Evolutionary conservation across 2,113 vertebrate genomes (phyloP).

Genomic region (Bufo gargarizans): DNA sequence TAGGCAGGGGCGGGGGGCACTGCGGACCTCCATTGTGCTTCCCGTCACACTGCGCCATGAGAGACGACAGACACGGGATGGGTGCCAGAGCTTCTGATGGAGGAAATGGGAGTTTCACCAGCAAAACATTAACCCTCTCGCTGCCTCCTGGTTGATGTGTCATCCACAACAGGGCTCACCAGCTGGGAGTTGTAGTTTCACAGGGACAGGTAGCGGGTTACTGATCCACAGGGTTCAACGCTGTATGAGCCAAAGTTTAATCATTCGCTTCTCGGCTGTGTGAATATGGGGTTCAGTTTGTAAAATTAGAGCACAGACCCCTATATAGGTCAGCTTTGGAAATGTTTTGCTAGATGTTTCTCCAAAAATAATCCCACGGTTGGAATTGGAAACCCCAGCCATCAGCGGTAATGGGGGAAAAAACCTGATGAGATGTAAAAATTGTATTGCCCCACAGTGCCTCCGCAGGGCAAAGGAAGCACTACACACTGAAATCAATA

Average conservation of each 20-base stretch:
- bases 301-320: no score
- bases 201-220: no score
- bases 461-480: neutral
- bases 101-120: constrained; percentile 4
- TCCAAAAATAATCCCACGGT: no score
- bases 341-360: no score
- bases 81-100: constrained; percentile 14
- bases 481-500: neutral
- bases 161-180: no score
- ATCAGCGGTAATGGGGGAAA: neutral
- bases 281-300: no score
- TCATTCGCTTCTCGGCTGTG: no score
- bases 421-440: neutral
- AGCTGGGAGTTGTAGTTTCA: no score
- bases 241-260: no score
- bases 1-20: neutral
- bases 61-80: neutral
- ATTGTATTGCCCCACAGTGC: neutral
- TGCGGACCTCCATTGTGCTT: neutral
- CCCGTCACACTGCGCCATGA: neutral
- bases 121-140: constrained; percentile 7
- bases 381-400: neutral
- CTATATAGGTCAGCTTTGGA: no score
- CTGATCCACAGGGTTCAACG: no score
- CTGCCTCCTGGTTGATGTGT: neutral